Conservation (phyloP, 2,797 vertebrate genomes). For the Sebastes alutus region DNA sequence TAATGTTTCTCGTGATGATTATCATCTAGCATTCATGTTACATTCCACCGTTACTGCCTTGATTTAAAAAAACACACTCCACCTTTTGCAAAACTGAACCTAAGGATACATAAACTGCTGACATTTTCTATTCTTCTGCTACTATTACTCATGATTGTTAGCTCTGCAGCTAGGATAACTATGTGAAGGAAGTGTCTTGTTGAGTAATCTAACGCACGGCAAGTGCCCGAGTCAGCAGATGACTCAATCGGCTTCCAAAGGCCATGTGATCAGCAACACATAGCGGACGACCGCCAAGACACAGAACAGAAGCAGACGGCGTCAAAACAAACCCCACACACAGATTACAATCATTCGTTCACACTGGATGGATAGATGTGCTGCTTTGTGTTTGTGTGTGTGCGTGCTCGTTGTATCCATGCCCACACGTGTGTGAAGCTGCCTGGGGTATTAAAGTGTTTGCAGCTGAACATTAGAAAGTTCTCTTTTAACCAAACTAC, state of each 20-base stretch:
- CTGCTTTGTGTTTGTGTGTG: slow-evolving; percentile 9
- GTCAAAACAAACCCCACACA: slow-evolving; percentile 16
- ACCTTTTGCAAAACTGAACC: neutral
- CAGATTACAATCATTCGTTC: slow-evolving; percentile 5
- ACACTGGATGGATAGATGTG: neutral
- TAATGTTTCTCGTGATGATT: neutral
- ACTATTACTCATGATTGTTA: neutral
- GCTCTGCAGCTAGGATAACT: neutral
- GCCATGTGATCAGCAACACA: slow-evolving; percentile 36
- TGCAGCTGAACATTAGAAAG: neutral
- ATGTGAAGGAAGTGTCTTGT: slow-evolving; percentile 14
- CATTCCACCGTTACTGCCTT: neutral
- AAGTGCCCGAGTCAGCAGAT: slow-evolving; percentile 42
- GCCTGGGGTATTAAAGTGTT: neutral
- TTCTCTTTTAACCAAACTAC: neutral
- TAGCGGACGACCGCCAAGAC: neutral
- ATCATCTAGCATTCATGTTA: neutral
- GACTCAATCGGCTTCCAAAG: slow-evolving; percentile 36
- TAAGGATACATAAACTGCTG: neutral
- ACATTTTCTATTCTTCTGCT: neutral
- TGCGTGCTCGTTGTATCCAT: neutral
- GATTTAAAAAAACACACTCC: neutral
- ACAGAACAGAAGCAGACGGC: slow-evolving; percentile 9
- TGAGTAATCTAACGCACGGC: slow-evolving; percentile 28
- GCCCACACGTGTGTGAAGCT: neutral